These are phyloP conservation scores for Halcyon badia DNA, from an alignment of 2,797 vertebrate species.

Conservation along the genomic window DNA sequence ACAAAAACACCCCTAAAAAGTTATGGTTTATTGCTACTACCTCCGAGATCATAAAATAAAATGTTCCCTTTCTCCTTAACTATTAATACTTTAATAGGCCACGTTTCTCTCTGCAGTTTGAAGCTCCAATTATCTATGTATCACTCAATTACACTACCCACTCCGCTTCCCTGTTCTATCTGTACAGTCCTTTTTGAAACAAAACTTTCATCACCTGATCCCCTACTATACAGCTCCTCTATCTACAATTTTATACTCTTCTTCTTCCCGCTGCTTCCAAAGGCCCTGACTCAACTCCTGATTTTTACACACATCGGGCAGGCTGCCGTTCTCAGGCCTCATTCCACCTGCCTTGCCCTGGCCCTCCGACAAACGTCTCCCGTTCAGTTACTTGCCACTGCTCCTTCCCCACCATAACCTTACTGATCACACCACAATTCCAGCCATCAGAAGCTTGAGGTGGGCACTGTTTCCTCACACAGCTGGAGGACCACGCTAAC, in stretches of 20 bases:
- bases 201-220: background rate
- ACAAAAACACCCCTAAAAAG: background rate
- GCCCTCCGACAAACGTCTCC: background rate
- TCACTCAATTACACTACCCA: background rate
- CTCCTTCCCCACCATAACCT: background rate
- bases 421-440: background rate
- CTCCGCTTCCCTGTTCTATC: accelerated
- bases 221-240: background rate
- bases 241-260: background rate
- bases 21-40: accelerated
- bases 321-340: background rate
- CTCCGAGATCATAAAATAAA: background rate
- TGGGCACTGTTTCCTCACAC: background rate
- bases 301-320: accelerated
- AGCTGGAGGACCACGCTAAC: background rate
- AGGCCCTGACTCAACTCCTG: background rate
- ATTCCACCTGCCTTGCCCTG: background rate
- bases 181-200: background rate
- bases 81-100: background rate
- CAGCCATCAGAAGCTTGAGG: background rate
- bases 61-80: accelerated
- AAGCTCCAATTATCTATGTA: accelerated
- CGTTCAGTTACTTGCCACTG: background rate
- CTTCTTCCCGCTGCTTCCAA: background rate
- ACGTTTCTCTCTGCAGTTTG: background rate